Evolutionary conservation across 2,888 invertebrate species (phyloP).

Genomic region (Emesis russula): DNA sequence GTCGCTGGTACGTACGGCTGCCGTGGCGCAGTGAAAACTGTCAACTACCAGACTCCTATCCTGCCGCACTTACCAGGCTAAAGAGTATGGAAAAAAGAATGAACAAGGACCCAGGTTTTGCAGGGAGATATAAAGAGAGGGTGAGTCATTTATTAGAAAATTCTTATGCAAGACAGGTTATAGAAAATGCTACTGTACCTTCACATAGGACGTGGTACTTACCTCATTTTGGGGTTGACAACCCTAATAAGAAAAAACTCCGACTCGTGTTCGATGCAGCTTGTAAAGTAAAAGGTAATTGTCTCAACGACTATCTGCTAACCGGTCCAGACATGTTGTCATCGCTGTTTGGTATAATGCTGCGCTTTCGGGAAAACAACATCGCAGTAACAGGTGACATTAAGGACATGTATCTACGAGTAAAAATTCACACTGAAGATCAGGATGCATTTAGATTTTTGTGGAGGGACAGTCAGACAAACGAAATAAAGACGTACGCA

Average conservation of each 20-base stretch:
- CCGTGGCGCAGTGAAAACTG: constrained; percentile 79
- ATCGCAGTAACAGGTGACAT: background rate
- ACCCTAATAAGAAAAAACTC: constrained; percentile 76
- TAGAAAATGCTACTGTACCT: background rate
- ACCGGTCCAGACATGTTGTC: constrained; percentile 81
- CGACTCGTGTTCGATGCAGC: constrained; percentile 83
- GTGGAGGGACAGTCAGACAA: constrained; percentile 77
- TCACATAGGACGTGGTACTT: constrained; percentile 77
- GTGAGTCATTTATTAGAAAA: constrained; percentile 81
- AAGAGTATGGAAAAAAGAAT: constrained; percentile 78
- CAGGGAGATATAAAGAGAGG: constrained; percentile 69
- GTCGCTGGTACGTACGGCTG: constrained; percentile 80
- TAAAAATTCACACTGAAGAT: constrained; percentile 80
- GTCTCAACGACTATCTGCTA: constrained; percentile 82
- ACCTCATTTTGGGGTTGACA: constrained; percentile 63
- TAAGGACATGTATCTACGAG: background rate
- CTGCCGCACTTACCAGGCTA: constrained; percentile 71
- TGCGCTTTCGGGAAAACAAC: constrained; percentile 90
- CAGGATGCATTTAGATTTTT: constrained; percentile 89
- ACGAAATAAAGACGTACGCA: background rate
- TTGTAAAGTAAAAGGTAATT: constrained; percentile 47
- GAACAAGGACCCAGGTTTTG: constrained; percentile 47
- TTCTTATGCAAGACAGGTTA: constrained; percentile 61
- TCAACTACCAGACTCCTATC: constrained; percentile 71
- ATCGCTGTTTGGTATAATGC: constrained; percentile 86